Base-by-base conservation (phyloP, 1,140 invertebrate genomes). In the Aricia agestis region DNA sequence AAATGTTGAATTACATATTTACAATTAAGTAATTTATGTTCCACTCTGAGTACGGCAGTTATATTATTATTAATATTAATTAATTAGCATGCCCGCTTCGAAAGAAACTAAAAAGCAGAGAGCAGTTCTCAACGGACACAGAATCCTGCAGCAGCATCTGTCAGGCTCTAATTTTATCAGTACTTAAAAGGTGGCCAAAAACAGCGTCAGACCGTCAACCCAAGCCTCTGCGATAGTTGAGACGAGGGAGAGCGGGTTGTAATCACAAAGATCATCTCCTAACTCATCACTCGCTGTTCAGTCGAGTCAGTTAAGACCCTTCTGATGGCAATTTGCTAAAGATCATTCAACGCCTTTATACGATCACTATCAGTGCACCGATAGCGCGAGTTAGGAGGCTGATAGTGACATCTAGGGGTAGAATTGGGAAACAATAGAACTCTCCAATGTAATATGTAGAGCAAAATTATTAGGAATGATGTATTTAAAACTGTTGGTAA, bases 211-310 rank as follows among this genome's bases (percentile, higher is more conserved):
- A 67, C 76, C 71, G 75, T 86, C 85, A 41, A 81, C 82, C 65
- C 74, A 69, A 70, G 79, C 72, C 76, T 87, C 84, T 86, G 85
- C 84, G 83, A 86, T 87, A 86, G 85, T 80, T 85, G 84, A 87
- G 76, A 71, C 78, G 61, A 66, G 70, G 74, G 81, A 65, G 85
- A 85, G 85, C 72, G 84, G 81, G 78, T 32, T 77, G 52, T 76
- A 87, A 87, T 87, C 85, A 87, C 73, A 45, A 57, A 79, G 74
- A 85, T 83, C 81, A 84, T 85, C 73, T 83, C 84, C 76, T 45
- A 78, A 19, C 31, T 82, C 84, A 85, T 85, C 84, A 86, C 71
- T 72, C 75, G 72, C 75, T 76, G 72, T 76, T 76, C 72, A 76
- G 75, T 70, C 81, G 77, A 80, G 73, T 74, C 76, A 74, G 76